Evolutionary conservation across 2,797 vertebrate genomes (phyloP).

Genomic region (Tragopan temminckii): DNA sequence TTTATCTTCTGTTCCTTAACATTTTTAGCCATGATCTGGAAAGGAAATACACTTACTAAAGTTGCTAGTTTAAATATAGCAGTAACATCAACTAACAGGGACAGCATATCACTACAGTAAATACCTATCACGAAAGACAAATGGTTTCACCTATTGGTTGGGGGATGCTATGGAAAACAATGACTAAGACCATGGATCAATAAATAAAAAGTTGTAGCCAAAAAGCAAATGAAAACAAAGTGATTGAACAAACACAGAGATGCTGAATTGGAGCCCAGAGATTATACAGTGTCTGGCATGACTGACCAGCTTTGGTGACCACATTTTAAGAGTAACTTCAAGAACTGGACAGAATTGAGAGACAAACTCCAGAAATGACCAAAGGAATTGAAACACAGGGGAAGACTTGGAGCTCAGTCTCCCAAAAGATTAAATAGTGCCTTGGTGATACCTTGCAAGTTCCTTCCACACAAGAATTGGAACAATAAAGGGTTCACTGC

Average conservation of each 20-base stretch:
- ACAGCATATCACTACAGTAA: not conserved
- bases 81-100: not conserved
- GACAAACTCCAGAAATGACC: not conserved
- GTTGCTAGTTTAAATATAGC: not conserved
- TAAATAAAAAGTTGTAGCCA: not conserved
- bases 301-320: not conserved
- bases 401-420: not conserved
- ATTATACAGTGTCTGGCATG: not conserved
- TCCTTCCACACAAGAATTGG: not conserved
- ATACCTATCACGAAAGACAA: not conserved
- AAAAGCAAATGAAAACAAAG: constrained; percentile 1
- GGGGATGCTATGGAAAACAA: not conserved
- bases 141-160: not conserved
- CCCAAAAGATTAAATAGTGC: not conserved
- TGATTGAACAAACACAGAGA: not conserved
- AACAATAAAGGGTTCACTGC: not conserved
- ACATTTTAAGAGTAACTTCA: not conserved
- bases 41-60: not conserved
- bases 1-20: not conserved
- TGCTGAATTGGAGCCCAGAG: not conserved
- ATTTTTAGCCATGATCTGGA: not conserved
- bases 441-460: not conserved
- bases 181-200: not conserved
- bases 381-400: not conserved
- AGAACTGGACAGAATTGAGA: not conserved